These are phyloP conservation scores for Nasua narica DNA, from an alignment of 2,797 vertebrate species.

Conservation along the genomic window DNA sequence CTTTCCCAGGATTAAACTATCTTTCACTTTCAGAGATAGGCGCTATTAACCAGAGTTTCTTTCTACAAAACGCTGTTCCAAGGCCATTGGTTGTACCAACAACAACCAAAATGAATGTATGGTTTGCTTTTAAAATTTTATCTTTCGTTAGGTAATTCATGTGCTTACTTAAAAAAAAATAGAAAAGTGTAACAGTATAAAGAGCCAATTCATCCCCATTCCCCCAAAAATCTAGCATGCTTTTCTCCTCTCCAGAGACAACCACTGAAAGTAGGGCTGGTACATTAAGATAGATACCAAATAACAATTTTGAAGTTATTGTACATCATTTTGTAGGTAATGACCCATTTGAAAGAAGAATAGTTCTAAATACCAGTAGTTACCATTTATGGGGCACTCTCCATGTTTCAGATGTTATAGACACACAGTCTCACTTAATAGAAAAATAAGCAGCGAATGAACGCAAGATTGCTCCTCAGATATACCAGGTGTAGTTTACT, in stretches of 20 bases:
- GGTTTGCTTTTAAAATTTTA: background rate
- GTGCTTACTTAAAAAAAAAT: background rate
- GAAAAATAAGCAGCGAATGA: background rate
- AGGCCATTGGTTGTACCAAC: background rate
- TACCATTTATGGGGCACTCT: background rate
- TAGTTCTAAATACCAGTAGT: background rate
- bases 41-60: constrained; percentile 23
- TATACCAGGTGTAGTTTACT: background rate
- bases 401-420: background rate
- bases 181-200: background rate
- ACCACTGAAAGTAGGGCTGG: background rate
- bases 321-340: background rate
- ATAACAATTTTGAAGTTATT: background rate
- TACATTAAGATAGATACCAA: background rate
- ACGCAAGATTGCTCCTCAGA: background rate
- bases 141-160: background rate
- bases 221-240: no score
- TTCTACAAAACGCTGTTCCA: background rate
- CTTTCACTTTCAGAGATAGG: constrained; percentile 66
- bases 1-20: constrained; percentile 56
- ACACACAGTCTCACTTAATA: background rate
- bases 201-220: background rate
- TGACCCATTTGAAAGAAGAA: background rate
- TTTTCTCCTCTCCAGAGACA: background rate
- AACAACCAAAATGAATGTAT: background rate